Conservation (phyloP, 2,113 vertebrate genomes). For the Nerophis lumbriciformis region DNA sequence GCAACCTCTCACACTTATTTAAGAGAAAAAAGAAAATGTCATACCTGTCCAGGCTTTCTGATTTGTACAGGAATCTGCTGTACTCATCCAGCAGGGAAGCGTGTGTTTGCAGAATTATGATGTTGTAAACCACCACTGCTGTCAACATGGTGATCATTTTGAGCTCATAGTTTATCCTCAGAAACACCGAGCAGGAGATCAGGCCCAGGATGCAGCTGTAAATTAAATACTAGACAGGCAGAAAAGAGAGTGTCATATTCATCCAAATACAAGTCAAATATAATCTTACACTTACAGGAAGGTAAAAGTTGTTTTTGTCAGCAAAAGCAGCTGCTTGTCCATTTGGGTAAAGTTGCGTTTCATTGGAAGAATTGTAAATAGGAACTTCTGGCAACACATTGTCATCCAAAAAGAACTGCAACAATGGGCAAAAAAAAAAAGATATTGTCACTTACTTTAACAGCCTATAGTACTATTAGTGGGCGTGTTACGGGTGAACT, state of each 20-base stretch:
- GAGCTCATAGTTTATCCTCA: slow-evolving; percentile 94
- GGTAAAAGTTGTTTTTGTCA: slow-evolving; percentile 86
- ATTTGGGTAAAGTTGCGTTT: slow-evolving; percentile 67
- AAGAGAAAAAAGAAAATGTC: neutral
- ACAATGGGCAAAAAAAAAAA: slow-evolving; percentile 23
- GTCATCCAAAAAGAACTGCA: slow-evolving; percentile 89
- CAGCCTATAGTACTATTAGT: too few relatives aligned
- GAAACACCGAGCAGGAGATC: slow-evolving; percentile 94
- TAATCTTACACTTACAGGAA: slow-evolving; percentile 82
- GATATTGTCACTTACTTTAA: neutral
- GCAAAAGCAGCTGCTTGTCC: slow-evolving; percentile 70
- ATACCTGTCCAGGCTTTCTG: slow-evolving; percentile 81
- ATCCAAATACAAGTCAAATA: neutral
- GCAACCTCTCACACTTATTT: neutral
- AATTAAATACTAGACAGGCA: slow-evolving; percentile 85
- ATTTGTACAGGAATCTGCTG: slow-evolving; percentile 84
- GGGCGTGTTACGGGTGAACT: too few relatives aligned
- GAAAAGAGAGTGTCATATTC: neutral
- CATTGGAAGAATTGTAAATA: slow-evolving; percentile 80
- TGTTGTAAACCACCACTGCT: slow-evolving; percentile 86
- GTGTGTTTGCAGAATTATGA: slow-evolving; percentile 90
- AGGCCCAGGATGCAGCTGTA: slow-evolving; percentile 96
- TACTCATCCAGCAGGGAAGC: slow-evolving; percentile 85
- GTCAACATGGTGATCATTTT: slow-evolving; percentile 95
- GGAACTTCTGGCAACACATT: slow-evolving; percentile 54